Evolutionary conservation across 2,888 invertebrate species (phyloP).

Genomic region (Drosophila algonquin): DNA sequence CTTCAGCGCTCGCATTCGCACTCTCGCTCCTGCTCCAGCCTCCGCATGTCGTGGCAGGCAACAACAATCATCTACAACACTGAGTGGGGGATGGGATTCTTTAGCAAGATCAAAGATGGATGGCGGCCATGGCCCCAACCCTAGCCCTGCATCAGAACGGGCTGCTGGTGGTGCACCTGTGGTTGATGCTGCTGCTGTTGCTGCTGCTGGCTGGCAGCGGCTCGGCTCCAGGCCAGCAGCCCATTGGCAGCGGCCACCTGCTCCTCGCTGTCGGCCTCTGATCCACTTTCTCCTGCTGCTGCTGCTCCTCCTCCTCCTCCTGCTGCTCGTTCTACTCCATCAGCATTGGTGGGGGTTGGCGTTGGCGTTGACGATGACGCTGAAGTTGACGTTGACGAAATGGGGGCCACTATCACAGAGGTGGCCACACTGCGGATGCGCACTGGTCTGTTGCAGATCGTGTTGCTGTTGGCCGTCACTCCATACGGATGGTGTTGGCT

Average conservation of each 20-base stretch:
- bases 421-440: conserved; percentile 79
- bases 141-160: conserved; percentile 60
- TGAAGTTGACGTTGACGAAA: conserved; percentile 45
- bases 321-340: conserved; percentile 11
- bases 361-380: conserved; percentile 43
- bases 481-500: conserved; percentile 41
- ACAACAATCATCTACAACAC: conserved; percentile 33
- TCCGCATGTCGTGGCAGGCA: conserved; percentile 35
- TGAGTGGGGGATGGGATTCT: not conserved
- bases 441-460: conserved; percentile 51
- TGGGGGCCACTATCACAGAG: conserved; percentile 75
- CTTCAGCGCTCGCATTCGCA: conserved; percentile 21
- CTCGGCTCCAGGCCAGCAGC: conserved; percentile 70
- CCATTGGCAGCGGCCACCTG: conserved; percentile 70
- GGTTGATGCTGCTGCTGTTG: conserved; percentile 48
- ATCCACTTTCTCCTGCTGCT: conserved; percentile 12
- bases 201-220: conserved; percentile 65
- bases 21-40: conserved; percentile 28
- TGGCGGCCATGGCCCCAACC: conserved; percentile 22
- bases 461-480: conserved; percentile 41
- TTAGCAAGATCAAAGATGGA: not conserved
- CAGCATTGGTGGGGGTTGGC: conserved; percentile 47
- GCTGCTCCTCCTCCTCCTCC: conserved; percentile 1
- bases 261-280: conserved; percentile 37
- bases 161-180: conserved; percentile 44